Base-by-base conservation (phyloP, 37 sponge, comb jelly and placozoan genomes). In the Spongilla lacustris region DNA sequence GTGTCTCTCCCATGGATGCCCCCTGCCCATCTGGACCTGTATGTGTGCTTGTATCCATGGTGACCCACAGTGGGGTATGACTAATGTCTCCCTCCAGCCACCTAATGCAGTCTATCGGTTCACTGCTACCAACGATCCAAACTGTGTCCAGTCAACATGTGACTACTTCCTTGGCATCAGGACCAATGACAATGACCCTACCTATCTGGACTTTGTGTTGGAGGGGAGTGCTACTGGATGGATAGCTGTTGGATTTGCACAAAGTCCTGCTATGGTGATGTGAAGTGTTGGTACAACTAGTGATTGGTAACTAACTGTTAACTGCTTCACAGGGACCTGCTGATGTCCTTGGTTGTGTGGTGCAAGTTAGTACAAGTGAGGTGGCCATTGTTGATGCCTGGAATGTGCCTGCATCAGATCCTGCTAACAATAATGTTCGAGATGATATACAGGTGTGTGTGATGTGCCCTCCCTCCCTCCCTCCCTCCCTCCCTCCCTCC, bases 231-330 rank as follows among this genome's bases (percentile, higher is more conserved):
- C 82, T 6, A 23, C 2, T 6, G 82, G 82, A 6, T 81, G 71
- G 70, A 71, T 81, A 25, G 82, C 48, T 33, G 46, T 81, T 24
- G 82, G 82, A 30, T 81, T 81, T 36, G 32, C 71, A 68, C 8
- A 4, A 6, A 35, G 70, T 5, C 35, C 71, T 12, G 32, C 24
- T 36, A 81, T 81, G 82, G 82, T 81, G 26, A 69, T 17, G 21
- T 58, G 11, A 17, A 0, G 58, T 41, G 41, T 41, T 41, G 6
- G n/a, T n/a, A n/a, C n/a, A n/a, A 46, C 46, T 46, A 17, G 71
- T 26, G 6, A 33, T 76, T 25, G 13, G 13, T 36, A 26, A 76
- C 29, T 35, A 36, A 22, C 23, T 36, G 5, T 76, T 76, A 76
- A 76, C 77, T 58, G 12, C 66, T 58, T 17, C 19, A 58, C 19